Base-by-base conservation (phyloP, 2,113 vertebrate genomes). In the Cranoglanis bouderius region DNA sequence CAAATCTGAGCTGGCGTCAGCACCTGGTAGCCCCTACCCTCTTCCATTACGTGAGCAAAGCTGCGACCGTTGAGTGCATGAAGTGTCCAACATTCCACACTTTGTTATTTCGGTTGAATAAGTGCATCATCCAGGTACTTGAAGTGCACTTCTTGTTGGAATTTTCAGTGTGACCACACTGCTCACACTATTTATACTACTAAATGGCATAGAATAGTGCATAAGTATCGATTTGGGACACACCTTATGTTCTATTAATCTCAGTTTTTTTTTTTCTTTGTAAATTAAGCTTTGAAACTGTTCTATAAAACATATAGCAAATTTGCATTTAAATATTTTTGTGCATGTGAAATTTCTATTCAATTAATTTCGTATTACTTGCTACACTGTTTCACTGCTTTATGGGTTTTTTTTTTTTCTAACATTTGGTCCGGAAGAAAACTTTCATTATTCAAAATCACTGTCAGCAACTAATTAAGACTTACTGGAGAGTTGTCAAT, bases 401-500 rank as follows among this genome's bases (percentile, higher is more conserved):
- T 78, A n/a, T 10, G 59, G 9, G n/a, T n/a, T 35, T 7, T 13
- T 75, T 46, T 38, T 24, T 9, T 63, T 24, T 13, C 38, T 63
- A 29, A 82, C 35, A 26, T 72, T 38, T 57, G 24, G 29, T 24
- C 19, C n/a, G 4, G 12, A 40, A 82, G 4, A 82, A 59, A 82
- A 2, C n/a, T 32, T 35, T 61, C 6, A 43, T 40, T n/a, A 61
- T 46, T 88, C 19, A 40, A 9, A 14, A 51, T 38, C 49, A 61
- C 35, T 6, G 12, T 75, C 24, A 77, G 38, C 8, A 85, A 61
- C 77, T 26, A 61, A 80, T 88, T 53, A 83, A 61, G 32, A 85
- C 98, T 98, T 92, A 99, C 98, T 82, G 97, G 97, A 86, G 96
- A 97, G 88, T 98, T 96, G 90, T 99, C 97, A 88, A 99, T 98